A percentile compares a stretch with the other conserved stretches of the same genome.
These are phyloP conservation scores for Gorsachius goisagi DNA, from an alignment of 2,113 vertebrate species.

Conservation along the genomic window DNA sequence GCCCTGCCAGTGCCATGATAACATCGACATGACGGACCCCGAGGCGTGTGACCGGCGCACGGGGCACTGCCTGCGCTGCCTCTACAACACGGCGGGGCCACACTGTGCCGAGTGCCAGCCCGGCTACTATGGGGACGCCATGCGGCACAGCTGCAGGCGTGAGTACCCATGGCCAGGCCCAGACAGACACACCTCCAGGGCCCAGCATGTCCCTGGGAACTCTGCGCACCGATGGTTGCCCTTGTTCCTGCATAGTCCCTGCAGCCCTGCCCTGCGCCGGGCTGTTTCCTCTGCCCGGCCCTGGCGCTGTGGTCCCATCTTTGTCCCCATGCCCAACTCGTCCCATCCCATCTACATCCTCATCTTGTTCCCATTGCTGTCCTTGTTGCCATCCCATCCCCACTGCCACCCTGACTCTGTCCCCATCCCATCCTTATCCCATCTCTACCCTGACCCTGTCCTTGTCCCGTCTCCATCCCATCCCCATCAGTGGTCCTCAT, in stretches of 20 bases:
- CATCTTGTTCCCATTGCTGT: neutral
- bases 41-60: constrained; percentile 83
- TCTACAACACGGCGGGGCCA: constrained; percentile 89
- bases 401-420: neutral
- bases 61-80: constrained; percentile 87
- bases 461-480: neutral
- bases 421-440: neutral
- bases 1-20: constrained; percentile 89
- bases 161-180: constrained; percentile 44
- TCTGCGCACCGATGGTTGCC: accelerated
- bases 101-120: constrained; percentile 84
- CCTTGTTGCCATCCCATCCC: neutral
- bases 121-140: constrained; percentile 88
- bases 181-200: neutral
- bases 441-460: neutral
- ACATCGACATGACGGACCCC: constrained; percentile 86
- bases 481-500: neutral
- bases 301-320: neutral
- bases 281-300: neutral
- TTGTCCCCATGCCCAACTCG: neutral
- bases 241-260: neutral
- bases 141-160: constrained; percentile 89
- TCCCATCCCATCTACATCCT: neutral
- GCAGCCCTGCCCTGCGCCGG: neutral
- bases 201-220: accelerated